These are phyloP conservation scores for Xiphophorus hellerii DNA, from an alignment of 2,113 vertebrate genomes.

Conservation along the genomic window DNA sequence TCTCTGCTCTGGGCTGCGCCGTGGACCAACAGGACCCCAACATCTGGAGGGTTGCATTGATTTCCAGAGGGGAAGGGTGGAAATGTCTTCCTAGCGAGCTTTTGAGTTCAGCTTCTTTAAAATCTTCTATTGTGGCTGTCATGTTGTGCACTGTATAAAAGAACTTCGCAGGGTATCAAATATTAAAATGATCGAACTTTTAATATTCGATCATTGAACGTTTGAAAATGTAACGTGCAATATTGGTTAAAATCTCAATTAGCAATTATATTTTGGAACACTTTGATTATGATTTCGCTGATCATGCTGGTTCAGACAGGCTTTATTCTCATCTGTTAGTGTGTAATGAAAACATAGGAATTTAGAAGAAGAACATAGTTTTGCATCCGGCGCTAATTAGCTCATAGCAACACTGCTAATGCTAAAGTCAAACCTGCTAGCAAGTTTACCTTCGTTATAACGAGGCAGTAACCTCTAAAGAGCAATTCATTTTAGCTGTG, in stretches of 20 bases:
- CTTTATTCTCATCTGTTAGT: background rate
- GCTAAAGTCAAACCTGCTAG: no score
- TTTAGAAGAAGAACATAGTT: background rate
- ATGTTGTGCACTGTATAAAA: slow-evolving; percentile 17
- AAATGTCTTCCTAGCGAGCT: slow-evolving; percentile 62
- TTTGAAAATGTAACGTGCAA: no score
- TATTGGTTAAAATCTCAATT: background rate
- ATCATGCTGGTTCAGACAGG: background rate
- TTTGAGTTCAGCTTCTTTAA: slow-evolving; percentile 69
- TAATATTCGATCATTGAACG: no score
- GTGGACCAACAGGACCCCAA: slow-evolving; percentile 63
- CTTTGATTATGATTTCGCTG: background rate
- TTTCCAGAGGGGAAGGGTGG: slow-evolving; percentile 53
- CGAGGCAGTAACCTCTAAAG: no score
- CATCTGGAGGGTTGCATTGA: slow-evolving; percentile 76
- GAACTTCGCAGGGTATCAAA: background rate
- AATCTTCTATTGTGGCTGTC: slow-evolving; percentile 60
- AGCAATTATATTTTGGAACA: background rate
- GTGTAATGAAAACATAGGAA: background rate
- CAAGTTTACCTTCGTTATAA: no score
- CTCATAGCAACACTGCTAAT: no score
- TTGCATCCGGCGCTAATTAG: no score
- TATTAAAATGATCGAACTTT: no score
- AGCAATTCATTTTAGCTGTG: no score
- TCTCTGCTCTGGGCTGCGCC: slow-evolving; percentile 68